These are phyloP conservation scores for Mesembrinibis cayennensis DNA, from an alignment of 2,113 vertebrate species.

Conservation along the genomic window DNA sequence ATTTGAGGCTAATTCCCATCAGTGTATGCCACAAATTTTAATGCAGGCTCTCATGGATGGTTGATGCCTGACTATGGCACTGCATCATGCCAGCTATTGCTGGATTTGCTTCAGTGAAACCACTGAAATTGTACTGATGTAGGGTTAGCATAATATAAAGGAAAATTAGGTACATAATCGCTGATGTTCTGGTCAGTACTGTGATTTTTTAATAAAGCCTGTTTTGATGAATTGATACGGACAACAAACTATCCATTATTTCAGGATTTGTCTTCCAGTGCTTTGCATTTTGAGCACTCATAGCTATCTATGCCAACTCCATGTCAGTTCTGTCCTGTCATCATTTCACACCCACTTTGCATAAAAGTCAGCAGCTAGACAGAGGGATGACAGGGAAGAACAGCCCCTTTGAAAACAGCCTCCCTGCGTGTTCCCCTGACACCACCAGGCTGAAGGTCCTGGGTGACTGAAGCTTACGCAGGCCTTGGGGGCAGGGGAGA, in stretches of 20 bases:
- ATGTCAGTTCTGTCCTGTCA: neutral
- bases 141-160: neutral
- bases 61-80: accelerated
- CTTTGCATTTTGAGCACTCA: neutral
- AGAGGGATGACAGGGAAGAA: neutral
- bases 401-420: neutral
- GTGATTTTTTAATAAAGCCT: neutral
- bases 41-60: neutral
- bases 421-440: neutral
- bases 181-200: neutral
- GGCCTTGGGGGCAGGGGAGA: neutral
- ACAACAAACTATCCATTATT: neutral
- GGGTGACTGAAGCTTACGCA: neutral
- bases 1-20: neutral
- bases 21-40: neutral
- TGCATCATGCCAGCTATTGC: neutral
- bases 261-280: neutral
- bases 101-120: neutral
- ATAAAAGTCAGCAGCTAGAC: neutral
- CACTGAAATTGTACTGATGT: neutral
- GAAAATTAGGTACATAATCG: neutral
- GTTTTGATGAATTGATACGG: neutral
- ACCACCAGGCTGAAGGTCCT: neutral
- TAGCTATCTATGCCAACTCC: neutral
- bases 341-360: neutral